phyloP scores from a whole-genome alignment of 2,797 vertebrate genomes.

The Phataginus tricuspis region DNA sequence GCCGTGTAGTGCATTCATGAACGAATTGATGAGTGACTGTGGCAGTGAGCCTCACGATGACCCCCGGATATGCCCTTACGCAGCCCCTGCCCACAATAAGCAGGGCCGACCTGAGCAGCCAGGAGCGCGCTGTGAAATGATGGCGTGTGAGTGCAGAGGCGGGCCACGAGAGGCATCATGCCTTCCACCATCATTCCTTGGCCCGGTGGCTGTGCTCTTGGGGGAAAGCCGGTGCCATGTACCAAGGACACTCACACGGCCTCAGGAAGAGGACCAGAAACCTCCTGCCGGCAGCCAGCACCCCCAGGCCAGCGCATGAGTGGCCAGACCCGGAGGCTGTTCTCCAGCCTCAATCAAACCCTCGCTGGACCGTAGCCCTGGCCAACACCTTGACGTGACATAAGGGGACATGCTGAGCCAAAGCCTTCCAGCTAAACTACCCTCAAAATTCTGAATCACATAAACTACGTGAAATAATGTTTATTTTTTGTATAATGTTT shows the following conservation, averaged over 20 bases:
- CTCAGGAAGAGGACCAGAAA: neutral
- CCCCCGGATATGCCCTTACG: neutral
- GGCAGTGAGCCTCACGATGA: neutral
- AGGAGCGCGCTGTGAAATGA: neutral
- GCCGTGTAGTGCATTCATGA: neutral
- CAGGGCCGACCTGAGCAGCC: neutral
- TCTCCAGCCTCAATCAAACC: neutral
- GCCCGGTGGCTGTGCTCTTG: neutral
- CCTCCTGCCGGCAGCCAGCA: neutral
- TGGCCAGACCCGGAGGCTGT: neutral
- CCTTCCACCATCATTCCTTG: neutral
- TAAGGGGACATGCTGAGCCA: neutral
- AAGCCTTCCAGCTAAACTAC: neutral
- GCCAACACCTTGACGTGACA: neutral
- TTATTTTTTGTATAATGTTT: neutral
- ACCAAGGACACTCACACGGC: neutral
- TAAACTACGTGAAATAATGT: neutral
- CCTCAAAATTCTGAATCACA: neutral
- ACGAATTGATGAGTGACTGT: neutral
- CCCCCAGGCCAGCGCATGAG: too few species aligned
- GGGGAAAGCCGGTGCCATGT: neutral
- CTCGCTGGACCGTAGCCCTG: neutral
- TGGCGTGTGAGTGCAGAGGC: neutral
- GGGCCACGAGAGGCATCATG: neutral
- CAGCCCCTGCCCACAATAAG: neutral